Evolutionary conservation across 2,113 vertebrate species (phyloP).

Genomic region (Phrynosoma blainvillii): DNA sequence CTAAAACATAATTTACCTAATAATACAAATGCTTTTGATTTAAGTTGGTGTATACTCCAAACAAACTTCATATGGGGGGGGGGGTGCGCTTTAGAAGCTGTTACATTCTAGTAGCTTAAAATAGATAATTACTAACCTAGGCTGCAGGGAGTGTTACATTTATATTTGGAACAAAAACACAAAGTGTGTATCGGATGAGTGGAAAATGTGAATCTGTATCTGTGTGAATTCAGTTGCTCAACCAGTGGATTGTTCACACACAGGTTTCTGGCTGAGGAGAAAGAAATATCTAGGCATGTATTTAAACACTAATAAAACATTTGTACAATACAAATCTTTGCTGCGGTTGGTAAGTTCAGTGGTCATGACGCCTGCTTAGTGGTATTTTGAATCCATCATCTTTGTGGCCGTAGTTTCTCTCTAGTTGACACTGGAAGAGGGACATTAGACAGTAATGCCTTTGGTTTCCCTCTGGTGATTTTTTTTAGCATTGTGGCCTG

Average conservation of each 20-base stretch:
- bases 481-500: background rate
- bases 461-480: background rate
- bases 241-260: constrained; percentile 27
- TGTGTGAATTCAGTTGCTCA: constrained; percentile 29
- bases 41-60: background rate
- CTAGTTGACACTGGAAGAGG: background rate
- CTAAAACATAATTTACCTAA: constrained; percentile 27
- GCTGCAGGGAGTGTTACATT: constrained; percentile 22
- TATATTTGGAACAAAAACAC: constrained; percentile 37
- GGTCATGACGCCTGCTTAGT: background rate
- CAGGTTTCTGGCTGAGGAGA: constrained; percentile 29
- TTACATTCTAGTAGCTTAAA: constrained; percentile 49
- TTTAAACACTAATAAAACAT: background rate
- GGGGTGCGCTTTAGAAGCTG: constrained; percentile 10
- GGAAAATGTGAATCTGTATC: constrained; percentile 26
- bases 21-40: background rate
- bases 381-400: background rate
- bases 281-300: background rate
- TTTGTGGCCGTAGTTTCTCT: background rate
- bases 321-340: constrained; percentile 1
- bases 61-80: background rate
- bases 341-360: background rate
- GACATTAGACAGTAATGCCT: background rate
- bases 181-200: background rate
- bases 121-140: constrained; percentile 51